These are phyloP conservation scores for Euschistus heros DNA, from an alignment of 1,140 invertebrate species.

Conservation along the genomic window DNA sequence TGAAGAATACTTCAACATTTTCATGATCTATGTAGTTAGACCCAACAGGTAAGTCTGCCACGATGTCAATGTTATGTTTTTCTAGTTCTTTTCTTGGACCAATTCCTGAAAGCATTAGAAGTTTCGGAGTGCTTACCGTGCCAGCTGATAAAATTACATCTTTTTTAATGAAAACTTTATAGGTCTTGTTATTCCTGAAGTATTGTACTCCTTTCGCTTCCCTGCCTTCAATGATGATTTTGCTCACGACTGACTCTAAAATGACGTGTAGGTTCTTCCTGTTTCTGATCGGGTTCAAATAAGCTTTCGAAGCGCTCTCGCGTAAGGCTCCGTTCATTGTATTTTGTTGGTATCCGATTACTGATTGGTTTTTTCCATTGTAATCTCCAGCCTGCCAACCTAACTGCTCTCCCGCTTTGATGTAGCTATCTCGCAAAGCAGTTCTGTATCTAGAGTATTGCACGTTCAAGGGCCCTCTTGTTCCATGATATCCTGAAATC, in stretches of 20 bases:
- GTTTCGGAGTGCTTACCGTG: too few relatives aligned
- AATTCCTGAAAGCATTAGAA: too few relatives aligned
- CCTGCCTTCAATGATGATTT: slow-evolving; percentile 49
- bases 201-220: slow-evolving; percentile 56
- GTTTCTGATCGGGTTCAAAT: slow-evolving; percentile 41
- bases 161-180: slow-evolving; percentile 41
- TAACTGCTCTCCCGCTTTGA: slow-evolving; percentile 38
- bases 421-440: slow-evolving; percentile 42
- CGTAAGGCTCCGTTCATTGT: slow-evolving; percentile 50
- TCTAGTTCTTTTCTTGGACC: too few relatives aligned
- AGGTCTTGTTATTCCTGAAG: slow-evolving; percentile 38
- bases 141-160: too few relatives aligned
- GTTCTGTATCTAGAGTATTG: slow-evolving; percentile 43
- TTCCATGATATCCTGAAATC: slow-evolving; percentile 49
- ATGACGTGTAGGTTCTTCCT: slow-evolving; percentile 60
- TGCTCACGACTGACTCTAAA: slow-evolving; percentile 51
- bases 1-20: too few relatives aligned
- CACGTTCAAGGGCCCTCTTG: slow-evolving; percentile 47
- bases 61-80: slow-evolving; percentile 36
- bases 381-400: slow-evolving; percentile 43
- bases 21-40: slow-evolving; percentile 39
- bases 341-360: slow-evolving; percentile 42
- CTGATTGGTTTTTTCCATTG: slow-evolving; percentile 41
- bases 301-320: slow-evolving; percentile 51
- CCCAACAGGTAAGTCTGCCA: slow-evolving; percentile 53